Evolutionary conservation across 2,888 invertebrate species (phyloP).

Genomic region (Tetragnatha montana): DNA sequence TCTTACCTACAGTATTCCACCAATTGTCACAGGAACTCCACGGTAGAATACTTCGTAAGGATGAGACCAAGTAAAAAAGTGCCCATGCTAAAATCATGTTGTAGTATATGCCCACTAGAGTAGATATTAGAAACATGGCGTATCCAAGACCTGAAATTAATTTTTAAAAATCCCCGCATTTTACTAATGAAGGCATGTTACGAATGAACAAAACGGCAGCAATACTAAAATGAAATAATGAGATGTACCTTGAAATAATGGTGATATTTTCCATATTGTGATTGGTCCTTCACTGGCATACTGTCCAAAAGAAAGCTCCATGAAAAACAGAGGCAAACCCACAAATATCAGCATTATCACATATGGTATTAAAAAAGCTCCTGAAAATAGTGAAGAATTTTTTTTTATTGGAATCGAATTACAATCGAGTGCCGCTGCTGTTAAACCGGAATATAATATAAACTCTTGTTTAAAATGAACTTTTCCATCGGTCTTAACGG

Average conservation of each 20-base stretch:
- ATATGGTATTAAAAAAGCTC: slow-evolving; percentile 98
- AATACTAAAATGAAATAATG: neutral
- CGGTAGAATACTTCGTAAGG: slow-evolving; percentile 76
- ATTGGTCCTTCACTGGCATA: slow-evolving; percentile 97
- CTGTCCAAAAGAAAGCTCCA: slow-evolving; percentile 97
- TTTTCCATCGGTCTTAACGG: neutral
- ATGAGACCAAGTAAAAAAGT: slow-evolving; percentile 78
- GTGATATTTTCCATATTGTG: slow-evolving; percentile 97
- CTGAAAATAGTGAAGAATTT: slow-evolving; percentile 77
- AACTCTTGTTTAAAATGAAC: neutral
- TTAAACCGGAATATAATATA: neutral
- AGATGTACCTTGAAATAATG: slow-evolving; percentile 93
- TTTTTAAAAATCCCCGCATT: neutral
- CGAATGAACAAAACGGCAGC: neutral
- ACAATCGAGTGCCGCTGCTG: too few species aligned
- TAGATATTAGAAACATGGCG: slow-evolving; percentile 79
- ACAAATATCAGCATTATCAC: slow-evolving; percentile 94
- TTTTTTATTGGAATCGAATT: neutral
- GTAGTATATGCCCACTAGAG: slow-evolving; percentile 79
- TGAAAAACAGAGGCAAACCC: slow-evolving; percentile 98
- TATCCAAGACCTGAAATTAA: slow-evolving; percentile 78
- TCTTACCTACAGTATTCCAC: slow-evolving; percentile 77
- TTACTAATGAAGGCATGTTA: neutral
- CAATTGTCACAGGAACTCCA: slow-evolving; percentile 77
- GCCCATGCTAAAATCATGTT: slow-evolving; percentile 80